Conservation (phyloP, 2,113 vertebrate genomes). For the Calcarius ornatus region DNA sequence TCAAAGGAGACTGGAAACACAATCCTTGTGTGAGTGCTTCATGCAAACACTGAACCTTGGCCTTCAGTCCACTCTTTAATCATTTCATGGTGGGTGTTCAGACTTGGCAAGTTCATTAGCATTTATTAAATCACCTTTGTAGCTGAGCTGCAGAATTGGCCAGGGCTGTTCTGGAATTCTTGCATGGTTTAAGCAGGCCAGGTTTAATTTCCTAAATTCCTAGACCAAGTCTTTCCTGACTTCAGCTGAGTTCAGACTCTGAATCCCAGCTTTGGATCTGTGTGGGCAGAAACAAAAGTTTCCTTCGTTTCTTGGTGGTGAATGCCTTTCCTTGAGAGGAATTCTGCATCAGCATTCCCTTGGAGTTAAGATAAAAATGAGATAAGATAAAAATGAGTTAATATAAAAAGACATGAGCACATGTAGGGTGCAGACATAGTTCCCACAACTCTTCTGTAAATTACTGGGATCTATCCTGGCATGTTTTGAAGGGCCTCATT, state of each 20-base stretch:
- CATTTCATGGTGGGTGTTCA: rapidly evolving
- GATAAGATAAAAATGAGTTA: no score
- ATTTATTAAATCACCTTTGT: neutral
- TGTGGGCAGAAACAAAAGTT: neutral
- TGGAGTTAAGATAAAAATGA: neutral
- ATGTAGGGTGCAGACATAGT: neutral
- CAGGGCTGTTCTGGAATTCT: neutral
- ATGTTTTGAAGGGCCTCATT: neutral
- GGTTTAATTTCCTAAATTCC: neutral
- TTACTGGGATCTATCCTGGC: neutral
- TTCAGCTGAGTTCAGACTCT: neutral
- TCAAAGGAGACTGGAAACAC: neutral
- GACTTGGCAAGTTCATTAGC: neutral
- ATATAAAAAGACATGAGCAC: neutral
- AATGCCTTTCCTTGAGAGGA: neutral
- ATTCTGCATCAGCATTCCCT: neutral
- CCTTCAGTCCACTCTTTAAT: neutral
- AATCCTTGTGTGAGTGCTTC: neutral
- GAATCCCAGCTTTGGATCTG: neutral
- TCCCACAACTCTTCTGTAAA: neutral
- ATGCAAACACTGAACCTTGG: neutral
- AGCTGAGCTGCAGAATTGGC: neutral
- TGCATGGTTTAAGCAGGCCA: neutral
- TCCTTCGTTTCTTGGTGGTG: neutral
- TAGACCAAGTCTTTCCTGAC: neutral